Base-by-base conservation (phyloP, 2,113 vertebrate species). In the Mormoops blainvillei region DNA sequence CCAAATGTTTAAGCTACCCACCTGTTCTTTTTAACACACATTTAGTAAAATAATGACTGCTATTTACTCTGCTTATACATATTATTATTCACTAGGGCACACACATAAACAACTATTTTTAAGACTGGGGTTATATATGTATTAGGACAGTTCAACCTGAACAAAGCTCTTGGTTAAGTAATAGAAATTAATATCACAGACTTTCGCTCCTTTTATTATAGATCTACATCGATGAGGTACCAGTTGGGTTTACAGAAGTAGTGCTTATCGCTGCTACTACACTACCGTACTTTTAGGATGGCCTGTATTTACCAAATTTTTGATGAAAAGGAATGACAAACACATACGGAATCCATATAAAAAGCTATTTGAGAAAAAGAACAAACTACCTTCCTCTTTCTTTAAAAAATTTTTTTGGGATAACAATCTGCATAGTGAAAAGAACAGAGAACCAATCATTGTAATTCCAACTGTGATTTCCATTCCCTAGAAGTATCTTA, bases 211-310 rank as follows among this genome's bases (percentile, higher is more conserved):
- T 97, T 96, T 31, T 94, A 18, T 91, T 97, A 83, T 80, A 94
- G 82, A 89, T 97, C 91, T 97, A 95, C 85, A 33, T 97, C 88
- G 77, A 87, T 48, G 74, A 89, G 54, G 24, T 67, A 86, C 80
- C 94, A 68, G 0, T 48, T 65, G 83, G 54, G 36, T 95, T 95
- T 92, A 95, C 76, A 77, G 91, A 63, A 94, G 91, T 83, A 4
- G 4, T 86, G 52, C 78, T 94, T 86, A 71, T 85, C 80, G 78
- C 22, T 52, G 4, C 93, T 52, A 4, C 93, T 52, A 56, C 89
- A 74, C n/a, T 50, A 48, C 65, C 77, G 45, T 91, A 28, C 54
- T 88, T 83, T 48, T 85, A 90, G 76, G 81, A 45, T 41, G 43
- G 1, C n/a, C 89, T 74, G 71, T 85, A 15, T 95, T 96, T 93